These are phyloP conservation scores for Phenganax marumi DNA, from an alignment of 92 coral and sea anemone species.

Conservation along the genomic window DNA sequence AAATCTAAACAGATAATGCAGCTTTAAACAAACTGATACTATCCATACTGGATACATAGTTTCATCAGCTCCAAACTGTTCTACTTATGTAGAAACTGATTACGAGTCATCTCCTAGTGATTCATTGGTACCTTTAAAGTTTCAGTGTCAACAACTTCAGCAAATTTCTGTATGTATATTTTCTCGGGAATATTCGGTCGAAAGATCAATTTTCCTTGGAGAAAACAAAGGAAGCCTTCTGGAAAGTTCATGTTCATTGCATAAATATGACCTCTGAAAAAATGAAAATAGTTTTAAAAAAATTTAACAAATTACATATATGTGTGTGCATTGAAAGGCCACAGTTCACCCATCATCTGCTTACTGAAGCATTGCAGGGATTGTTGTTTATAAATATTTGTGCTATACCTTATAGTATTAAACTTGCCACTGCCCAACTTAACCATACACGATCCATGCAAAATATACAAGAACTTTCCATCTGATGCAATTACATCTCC, in stretches of 20 bases:
- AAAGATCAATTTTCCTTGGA: constrained; percentile 59
- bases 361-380: too few relatives aligned
- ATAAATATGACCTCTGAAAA: constrained; percentile 71
- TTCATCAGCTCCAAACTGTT: too few relatives aligned
- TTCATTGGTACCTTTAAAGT: constrained; percentile 63
- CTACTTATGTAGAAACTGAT: too few relatives aligned
- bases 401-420: constrained; percentile 72
- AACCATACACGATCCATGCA: constrained; percentile 68
- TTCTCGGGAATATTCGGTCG: constrained; percentile 74
- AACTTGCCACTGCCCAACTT: constrained; percentile 87
- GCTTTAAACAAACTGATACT: not conserved
- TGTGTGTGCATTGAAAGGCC: too few relatives aligned
- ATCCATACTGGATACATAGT: too few relatives aligned
- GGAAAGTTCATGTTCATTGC: constrained; percentile 61
- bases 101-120: not conserved
- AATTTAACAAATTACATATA: not conserved
- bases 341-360: too few relatives aligned
- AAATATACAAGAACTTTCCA: constrained; percentile 76
- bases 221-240: constrained; percentile 83
- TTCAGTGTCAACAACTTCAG: constrained; percentile 68
- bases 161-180: constrained; percentile 52
- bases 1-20: constrained; percentile 2
- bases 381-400: not conserved
- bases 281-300: not conserved
- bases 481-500: constrained; percentile 70